Evolutionary conservation across 2,113 vertebrate species (phyloP).

Genomic region (Calonectris borealis): DNA sequence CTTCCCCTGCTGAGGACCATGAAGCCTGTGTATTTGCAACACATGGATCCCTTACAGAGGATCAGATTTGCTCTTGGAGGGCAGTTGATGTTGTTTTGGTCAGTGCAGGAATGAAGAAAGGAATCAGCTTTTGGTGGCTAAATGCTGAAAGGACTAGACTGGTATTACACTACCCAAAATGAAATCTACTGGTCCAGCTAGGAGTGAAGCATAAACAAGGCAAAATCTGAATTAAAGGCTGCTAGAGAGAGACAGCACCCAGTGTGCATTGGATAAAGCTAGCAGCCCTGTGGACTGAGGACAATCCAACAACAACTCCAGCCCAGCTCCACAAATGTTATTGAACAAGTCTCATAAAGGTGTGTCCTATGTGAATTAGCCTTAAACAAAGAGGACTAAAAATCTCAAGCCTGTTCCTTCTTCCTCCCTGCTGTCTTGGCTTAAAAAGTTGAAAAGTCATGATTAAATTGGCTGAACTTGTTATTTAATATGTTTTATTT

Average conservation of each 20-base stretch:
- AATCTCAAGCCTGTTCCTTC: conserved; percentile 56
- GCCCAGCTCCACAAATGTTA: conserved; percentile 67
- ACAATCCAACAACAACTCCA: conserved; percentile 65
- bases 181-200: background rate
- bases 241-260: conserved; percentile 20
- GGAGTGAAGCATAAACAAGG: conserved; percentile 18
- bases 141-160: background rate
- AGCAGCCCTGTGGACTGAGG: conserved; percentile 54
- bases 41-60: conserved; percentile 1
- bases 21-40: conserved; percentile 3
- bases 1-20: conserved; percentile 21
- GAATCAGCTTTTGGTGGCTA: background rate
- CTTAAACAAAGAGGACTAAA: conserved; percentile 65
- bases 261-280: conserved; percentile 31
- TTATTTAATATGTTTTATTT: conserved; percentile 71
- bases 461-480: conserved; percentile 67
- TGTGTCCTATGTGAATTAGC: conserved; percentile 66
- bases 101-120: conserved; percentile 5
- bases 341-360: conserved; percentile 68
- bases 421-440: conserved; percentile 63
- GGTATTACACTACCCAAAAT: background rate
- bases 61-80: background rate
- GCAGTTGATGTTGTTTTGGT: background rate
- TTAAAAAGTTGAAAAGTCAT: conserved; percentile 70
- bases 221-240: conserved; percentile 58